phyloP scores from a whole-genome alignment of 2,113 vertebrate species.

The Aldabrachelys gigantea region DNA sequence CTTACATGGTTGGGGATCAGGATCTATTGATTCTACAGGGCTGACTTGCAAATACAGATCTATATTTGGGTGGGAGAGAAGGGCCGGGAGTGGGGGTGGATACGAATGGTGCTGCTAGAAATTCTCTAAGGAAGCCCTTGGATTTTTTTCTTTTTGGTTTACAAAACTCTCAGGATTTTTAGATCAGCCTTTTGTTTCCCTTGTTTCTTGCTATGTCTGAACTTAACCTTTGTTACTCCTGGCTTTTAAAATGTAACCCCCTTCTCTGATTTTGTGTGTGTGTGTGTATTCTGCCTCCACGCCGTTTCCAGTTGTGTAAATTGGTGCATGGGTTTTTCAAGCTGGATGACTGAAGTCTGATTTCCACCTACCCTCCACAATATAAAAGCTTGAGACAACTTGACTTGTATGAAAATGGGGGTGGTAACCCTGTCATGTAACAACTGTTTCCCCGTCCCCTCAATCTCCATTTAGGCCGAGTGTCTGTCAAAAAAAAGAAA shows the following conservation, averaged over 20 bases:
- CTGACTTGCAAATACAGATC: neutral
- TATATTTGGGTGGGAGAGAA: neutral
- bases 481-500: neutral
- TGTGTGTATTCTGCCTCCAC: neutral
- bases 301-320: neutral
- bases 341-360: neutral
- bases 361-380: too few species aligned
- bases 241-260: too few species aligned
- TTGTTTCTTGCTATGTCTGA: neutral
- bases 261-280: neutral
- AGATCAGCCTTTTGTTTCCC: neutral
- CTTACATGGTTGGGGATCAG: neutral
- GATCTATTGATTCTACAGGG: neutral
- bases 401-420: neutral
- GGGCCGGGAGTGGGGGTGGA: neutral
- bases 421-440: neutral
- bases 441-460: neutral
- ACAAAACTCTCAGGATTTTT: too few species aligned
- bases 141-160: neutral
- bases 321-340: neutral
- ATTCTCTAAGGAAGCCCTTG: neutral
- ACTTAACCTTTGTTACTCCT: neutral
- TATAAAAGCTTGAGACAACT: neutral
- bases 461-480: neutral
- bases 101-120: neutral